Evolutionary conservation across 2,888 invertebrate genomes (phyloP), one percentile per base, ranked within the genome.

Genomic region (Archaeoteleia sp.): DNA sequence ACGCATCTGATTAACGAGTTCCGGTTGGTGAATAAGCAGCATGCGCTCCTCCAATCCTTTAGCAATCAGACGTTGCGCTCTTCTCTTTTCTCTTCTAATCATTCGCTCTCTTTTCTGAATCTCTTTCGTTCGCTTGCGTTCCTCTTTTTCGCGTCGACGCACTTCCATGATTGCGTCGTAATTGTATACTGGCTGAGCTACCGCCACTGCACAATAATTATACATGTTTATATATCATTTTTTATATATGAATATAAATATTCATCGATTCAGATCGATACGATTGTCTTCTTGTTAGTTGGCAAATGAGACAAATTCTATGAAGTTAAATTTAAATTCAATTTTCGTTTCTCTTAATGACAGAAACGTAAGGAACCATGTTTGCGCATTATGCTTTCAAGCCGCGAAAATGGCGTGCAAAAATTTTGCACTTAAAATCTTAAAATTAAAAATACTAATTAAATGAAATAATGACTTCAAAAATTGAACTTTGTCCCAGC

Each of bases 161-260:
- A 74, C 77, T 37, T 85, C 85, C 10, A 85, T 71, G 20, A 85
- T 85, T 0, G 81, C 85, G 25, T 85, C 84, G 25, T 85, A 85
- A 63, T 85, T 84, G 35, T 85, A 85, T 0, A 83, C 81, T 0
- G 85, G 83, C 30, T 82, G 82, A 6, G 73, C 67, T 7, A 74
- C 40, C 2, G 66, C 61, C 23, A 32, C 42, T 39, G 12, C 1
- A 51, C 14, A 37, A 29, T 29, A 15, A 37, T 23, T 10, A 7
- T 12, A 53, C 34, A 27, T 5, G 34, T 29, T 17, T 43, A 54
- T 32, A 12, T 7, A 7, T 23, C 7, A 23, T 5, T 29, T 29
- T 1, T 8, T 29, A 29, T 29, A 29, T 29, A 5, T 5, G 8
- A 5, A 29, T 23, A 23, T 7, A 23, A 23, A 23, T 5, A 23